phyloP scores from a whole-genome alignment of 2,113 vertebrate genomes.

The Cyphomyrus plagiostoma region DNA sequence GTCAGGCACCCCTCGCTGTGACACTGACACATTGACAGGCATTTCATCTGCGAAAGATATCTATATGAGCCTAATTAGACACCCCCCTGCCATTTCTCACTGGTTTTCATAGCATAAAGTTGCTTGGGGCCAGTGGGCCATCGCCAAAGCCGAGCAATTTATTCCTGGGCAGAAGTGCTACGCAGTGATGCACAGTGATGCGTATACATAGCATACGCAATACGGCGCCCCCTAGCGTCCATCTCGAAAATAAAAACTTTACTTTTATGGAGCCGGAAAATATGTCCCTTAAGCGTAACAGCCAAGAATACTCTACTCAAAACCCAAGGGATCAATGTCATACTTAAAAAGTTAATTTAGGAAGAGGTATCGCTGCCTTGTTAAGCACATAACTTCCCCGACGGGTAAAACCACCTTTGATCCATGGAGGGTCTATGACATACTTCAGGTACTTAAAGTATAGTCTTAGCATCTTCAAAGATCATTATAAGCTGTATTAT shows the following conservation, averaged over 20 bases:
- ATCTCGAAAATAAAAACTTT: neutral
- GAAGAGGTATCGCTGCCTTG: neutral
- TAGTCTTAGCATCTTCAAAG: neutral
- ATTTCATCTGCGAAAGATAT: neutral
- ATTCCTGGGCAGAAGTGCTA: neutral
- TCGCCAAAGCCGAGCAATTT: neutral
- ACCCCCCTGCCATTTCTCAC: neutral
- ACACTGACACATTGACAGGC: neutral
- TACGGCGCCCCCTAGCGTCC: neutral
- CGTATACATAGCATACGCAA: neutral
- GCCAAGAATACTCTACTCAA: neutral
- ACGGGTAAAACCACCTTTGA: neutral
- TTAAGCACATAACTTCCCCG: neutral
- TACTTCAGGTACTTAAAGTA: neutral
- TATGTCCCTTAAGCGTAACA: neutral
- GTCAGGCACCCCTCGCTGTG: neutral
- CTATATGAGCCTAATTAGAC: slow-evolving; percentile 1
- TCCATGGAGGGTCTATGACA: neutral
- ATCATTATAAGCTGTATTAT: neutral
- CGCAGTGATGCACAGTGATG: neutral
- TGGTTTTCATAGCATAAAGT: neutral
- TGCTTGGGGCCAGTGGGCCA: neutral
- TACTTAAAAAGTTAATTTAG: slow-evolving; percentile 10
- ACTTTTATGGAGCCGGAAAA: neutral
- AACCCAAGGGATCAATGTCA: neutral